Percentiles rank a stretch among this genome's conserved stretches.
Conservation (phyloP, 2,113 vertebrate genomes). For the Cercopithecus mona region DNA sequence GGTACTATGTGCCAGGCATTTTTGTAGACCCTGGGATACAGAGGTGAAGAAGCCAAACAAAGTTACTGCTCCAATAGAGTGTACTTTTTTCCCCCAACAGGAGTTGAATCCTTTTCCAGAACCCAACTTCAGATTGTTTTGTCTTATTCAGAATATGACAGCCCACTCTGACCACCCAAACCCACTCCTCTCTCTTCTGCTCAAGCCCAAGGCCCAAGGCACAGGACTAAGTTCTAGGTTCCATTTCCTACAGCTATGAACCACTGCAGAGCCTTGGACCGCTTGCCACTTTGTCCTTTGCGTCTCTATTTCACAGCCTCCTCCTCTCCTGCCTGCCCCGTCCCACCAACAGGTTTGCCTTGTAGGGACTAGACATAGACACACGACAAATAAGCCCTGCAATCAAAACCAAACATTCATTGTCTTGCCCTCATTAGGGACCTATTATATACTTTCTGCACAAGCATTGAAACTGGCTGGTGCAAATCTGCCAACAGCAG, state of each 20-base stretch:
- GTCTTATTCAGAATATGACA: neutral
- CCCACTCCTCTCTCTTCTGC: neutral
- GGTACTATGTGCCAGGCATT: neutral
- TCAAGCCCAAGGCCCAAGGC: neutral
- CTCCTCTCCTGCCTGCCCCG: neutral
- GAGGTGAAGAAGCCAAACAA: neutral
- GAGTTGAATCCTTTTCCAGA: neutral
- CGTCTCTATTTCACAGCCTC: conserved; percentile 26
- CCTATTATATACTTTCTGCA: conserved; percentile 37
- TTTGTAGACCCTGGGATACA: neutral
- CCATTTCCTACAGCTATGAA: neutral
- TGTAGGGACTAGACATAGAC: conserved; percentile 26
- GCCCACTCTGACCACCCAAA: neutral
- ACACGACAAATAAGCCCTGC: conserved; percentile 44
- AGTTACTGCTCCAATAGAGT: neutral
- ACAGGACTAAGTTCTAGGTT: neutral
- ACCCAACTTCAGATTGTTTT: neutral
- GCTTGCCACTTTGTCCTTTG: neutral
- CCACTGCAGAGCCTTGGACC: neutral
- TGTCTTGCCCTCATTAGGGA: conserved; percentile 43
- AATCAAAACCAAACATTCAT: conserved; percentile 36
- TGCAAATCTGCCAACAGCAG: conserved; percentile 45
- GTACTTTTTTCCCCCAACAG: neutral
- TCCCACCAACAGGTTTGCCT: neutral
- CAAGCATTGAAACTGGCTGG: conserved; percentile 48